These are phyloP conservation scores for Macrosoma leucophasiata DNA, from an alignment of 2,888 invertebrate species.

Conservation along the genomic window DNA sequence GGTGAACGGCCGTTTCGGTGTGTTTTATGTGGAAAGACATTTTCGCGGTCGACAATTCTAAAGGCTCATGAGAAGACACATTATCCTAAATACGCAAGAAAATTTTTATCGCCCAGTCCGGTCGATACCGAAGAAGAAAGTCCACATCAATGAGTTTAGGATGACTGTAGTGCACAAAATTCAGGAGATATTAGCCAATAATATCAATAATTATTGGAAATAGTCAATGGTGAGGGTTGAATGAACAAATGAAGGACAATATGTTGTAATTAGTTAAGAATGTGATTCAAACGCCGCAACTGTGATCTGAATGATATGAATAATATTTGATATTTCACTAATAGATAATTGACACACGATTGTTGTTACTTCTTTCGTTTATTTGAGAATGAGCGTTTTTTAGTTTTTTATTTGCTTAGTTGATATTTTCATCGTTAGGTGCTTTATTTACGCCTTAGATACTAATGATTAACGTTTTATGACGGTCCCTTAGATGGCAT, in stretches of 20 bases:
- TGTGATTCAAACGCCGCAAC: conserved; percentile 76
- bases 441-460: conserved; percentile 65
- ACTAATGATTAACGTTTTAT: conserved; percentile 42
- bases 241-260: conserved; percentile 70
- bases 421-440: conserved; percentile 52
- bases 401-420: conserved; percentile 41
- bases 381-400: conserved; percentile 41
- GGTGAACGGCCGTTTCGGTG: conserved; percentile 93
- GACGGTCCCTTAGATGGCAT: conserved; percentile 62
- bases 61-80: conserved; percentile 96
- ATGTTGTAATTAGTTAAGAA: conserved; percentile 73
- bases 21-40: conserved; percentile 92
- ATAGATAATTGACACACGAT: conserved; percentile 70
- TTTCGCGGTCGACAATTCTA: conserved; percentile 91
- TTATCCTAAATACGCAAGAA: conserved; percentile 92
- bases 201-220: conserved; percentile 40
- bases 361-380: conserved; percentile 54
- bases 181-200: conserved; percentile 44
- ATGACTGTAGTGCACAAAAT: conserved; percentile 40
- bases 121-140: conserved; percentile 89
- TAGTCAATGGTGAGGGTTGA: conserved; percentile 58
- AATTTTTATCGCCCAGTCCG: conserved; percentile 91
- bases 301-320: conserved; percentile 77
- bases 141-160: conserved; percentile 78
- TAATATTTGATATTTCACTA: conserved; percentile 76